Conservation (phyloP, 2,797 vertebrate species). For the Thamnophis elegans region DNA sequence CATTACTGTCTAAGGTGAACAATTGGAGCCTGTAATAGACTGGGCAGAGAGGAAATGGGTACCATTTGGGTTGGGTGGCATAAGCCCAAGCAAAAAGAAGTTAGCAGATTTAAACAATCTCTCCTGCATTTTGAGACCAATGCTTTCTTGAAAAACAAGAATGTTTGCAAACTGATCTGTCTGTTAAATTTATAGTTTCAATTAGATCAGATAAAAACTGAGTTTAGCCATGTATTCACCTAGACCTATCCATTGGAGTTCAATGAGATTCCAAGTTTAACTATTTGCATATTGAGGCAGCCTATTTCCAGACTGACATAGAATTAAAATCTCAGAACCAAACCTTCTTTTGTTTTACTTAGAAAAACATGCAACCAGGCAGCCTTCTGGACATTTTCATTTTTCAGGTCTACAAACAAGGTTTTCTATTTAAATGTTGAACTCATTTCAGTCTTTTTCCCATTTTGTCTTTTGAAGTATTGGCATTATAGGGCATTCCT, state of each 20-base stretch:
- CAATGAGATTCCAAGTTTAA: background rate
- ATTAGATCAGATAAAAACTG: background rate
- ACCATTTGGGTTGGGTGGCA: background rate
- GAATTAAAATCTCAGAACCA: background rate
- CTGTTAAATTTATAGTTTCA: background rate
- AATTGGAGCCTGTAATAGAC: constrained; percentile 1
- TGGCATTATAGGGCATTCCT: background rate
- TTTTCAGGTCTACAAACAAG: background rate
- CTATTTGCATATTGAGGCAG: too few species aligned
- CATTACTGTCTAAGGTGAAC: constrained; percentile 1
- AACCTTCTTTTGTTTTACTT: background rate
- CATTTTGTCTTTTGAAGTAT: background rate
- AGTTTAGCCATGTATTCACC: background rate
- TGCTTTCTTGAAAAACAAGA: background rate
- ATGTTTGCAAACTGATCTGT: background rate
- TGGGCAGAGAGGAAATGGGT: constrained; percentile 13
- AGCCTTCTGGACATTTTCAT: background rate
- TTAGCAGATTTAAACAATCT: background rate
- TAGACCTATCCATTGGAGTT: background rate
- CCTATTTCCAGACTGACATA: background rate
- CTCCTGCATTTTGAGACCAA: background rate
- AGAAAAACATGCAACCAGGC: background rate
- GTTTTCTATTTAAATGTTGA: background rate
- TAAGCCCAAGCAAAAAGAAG: background rate
- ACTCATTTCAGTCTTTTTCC: background rate